These are phyloP conservation scores for Acanthosepion lycidas DNA, from an alignment of 2,888 invertebrate genomes.

Conservation along the genomic window DNA sequence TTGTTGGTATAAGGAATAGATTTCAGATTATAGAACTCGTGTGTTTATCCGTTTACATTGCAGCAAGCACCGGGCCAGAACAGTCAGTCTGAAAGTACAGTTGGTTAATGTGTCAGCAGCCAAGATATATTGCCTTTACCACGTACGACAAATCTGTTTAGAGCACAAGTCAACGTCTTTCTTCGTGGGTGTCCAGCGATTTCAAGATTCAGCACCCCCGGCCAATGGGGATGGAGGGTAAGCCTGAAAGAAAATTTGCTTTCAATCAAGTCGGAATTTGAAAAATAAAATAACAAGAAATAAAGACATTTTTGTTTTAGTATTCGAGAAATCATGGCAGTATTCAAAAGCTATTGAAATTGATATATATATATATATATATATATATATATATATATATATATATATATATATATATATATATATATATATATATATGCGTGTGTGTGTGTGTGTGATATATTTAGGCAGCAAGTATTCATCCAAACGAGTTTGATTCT, in stretches of 20 bases:
- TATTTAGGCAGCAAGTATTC: no score
- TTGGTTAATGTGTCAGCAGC: neutral
- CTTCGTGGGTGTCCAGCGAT: constrained; percentile 8
- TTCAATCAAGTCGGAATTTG: neutral
- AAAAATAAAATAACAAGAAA: no score
- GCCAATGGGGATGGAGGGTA: neutral
- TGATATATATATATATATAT: neutral
- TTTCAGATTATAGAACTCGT: neutral
- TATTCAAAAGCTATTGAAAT: neutral
- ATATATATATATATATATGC: no score
- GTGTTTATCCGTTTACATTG: neutral
- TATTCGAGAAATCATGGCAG: neutral
- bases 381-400: no score
- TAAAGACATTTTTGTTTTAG: no score
- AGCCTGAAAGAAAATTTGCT: neutral
- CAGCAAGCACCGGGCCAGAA: neutral
- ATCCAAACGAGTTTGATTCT: no score
- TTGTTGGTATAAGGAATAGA: neutral
- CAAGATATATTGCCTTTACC: constrained; percentile 22
- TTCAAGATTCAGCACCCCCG: neutral
- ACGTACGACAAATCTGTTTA: constrained; percentile 33
- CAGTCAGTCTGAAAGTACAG: neutral
- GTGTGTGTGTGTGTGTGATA: no score
- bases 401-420: no score
- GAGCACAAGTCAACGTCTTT: neutral